Evolutionary conservation across 2,797 vertebrate species (phyloP), one percentile per base, ranked within the genome.

Genomic region (Sebastes minor): DNA sequence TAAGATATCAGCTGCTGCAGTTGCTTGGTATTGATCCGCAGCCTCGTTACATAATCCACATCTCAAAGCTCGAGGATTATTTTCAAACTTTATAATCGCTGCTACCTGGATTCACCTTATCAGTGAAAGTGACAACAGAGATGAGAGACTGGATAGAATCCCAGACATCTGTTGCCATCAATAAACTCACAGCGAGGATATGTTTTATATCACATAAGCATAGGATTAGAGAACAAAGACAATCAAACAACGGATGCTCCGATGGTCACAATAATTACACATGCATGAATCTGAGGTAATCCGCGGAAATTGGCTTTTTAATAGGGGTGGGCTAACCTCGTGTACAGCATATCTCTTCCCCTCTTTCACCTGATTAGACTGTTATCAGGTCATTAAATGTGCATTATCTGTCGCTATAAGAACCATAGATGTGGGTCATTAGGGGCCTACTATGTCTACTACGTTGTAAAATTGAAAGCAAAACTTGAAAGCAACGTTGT

Each of bases 221-320:
- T 9, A 8, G 74, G 70, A 83, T 84, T 57, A 84, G n/a, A n/a
- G 8, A 80, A 65, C 23, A 76, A 74, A 78, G 22, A 38, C 35
- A 72, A 84, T 74, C 57, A 78, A 80, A 80, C 74, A 23, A 56
- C 14, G 25, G 8, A 68, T 6, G 22, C 14, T 81, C 22, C 55
- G 18, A 1, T 23, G 28, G 68, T 68, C 62, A 74, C 53, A 75
- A 38, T 33, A 60, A 66, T 73, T 67, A 60, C 22, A 74, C 35
- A 23, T 60, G 60, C 55, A 76, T 32, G n/a, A 75, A 53, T 83
- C 38, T 2, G 3, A 60, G 64, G 10, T 64, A 78, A 84, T 82
- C 56, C 22, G 13, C 63, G 1, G 13, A 72, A 66, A 80, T 74
- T 11, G 52, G 60, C 68, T 83, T 76, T 82, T 71, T 80, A 81